Conservation (phyloP, 2,797 vertebrate genomes). For the Carcharodon carcharias region DNA sequence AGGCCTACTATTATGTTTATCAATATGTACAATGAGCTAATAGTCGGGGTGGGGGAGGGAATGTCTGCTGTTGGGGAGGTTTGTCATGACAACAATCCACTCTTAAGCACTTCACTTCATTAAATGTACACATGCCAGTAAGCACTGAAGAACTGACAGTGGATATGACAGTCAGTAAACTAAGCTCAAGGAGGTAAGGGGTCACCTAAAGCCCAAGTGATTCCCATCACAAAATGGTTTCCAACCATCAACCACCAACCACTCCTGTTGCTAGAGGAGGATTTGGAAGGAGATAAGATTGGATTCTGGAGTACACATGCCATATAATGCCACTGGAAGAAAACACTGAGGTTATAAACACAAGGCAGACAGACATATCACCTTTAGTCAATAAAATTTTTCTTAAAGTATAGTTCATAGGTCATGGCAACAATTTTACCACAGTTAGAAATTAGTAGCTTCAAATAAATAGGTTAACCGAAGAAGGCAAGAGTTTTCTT, state of each 20-base stretch:
- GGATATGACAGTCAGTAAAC: neutral
- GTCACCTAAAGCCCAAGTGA: neutral
- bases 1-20: neutral
- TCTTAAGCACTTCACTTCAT: neutral
- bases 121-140: neutral
- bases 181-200: neutral
- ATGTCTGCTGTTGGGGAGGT: neutral
- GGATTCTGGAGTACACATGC: neutral
- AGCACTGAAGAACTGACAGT: neutral
- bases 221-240: neutral
- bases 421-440: neutral
- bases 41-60: too few relatives aligned
- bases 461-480: neutral
- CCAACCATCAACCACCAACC: neutral
- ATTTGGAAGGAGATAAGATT: neutral
- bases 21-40: neutral
- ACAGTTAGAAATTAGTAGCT: neutral
- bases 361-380: neutral
- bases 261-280: too few relatives aligned
- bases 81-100: neutral
- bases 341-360: neutral
- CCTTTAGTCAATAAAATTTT: neutral
- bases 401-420: too few relatives aligned
- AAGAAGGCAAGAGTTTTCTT: neutral
- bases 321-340: neutral